phyloP scores from a whole-genome alignment of 23 tunicate genomes.

The Ascidia mentula region DNA sequence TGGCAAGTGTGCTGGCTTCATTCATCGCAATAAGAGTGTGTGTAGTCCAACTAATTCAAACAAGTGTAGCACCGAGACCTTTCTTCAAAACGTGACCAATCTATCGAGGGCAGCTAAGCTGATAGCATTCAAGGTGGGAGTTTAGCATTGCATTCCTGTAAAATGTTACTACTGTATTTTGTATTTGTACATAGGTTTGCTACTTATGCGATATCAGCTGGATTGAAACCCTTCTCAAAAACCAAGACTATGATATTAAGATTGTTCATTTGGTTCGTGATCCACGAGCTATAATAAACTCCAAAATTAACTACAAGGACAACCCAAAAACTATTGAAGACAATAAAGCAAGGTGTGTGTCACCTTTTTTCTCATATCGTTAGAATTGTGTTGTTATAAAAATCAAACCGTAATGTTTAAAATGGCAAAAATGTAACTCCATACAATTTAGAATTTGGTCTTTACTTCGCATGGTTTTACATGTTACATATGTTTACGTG shows the following conservation, averaged over 20 bases:
- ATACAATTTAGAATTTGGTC: too few species aligned
- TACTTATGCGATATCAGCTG: not conserved
- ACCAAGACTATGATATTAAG: constrained; percentile 18
- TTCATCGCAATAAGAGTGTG: not conserved
- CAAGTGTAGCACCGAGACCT: not conserved
- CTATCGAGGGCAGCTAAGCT: not conserved
- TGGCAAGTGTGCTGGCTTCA: not conserved
- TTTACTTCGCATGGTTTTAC: too few species aligned
- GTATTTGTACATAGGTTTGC: not conserved
- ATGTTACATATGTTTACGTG: too few species aligned
- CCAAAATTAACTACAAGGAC: not conserved
- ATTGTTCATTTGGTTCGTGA: constrained; percentile 33
- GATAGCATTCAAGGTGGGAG: not conserved
- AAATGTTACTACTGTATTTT: too few species aligned
- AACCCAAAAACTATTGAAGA: not conserved
- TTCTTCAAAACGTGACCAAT: not conserved
- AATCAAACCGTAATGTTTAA: too few species aligned
- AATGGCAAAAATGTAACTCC: too few species aligned
- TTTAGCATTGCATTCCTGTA: too few species aligned
- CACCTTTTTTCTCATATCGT: too few species aligned
- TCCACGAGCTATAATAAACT: constrained; percentile 27
- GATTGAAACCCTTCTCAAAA: not conserved
- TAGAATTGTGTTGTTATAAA: too few species aligned
- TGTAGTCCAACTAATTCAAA: not conserved
- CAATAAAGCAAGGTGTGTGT: not conserved